These are phyloP conservation scores for Cephonodes hylas DNA, from an alignment of 2,888 invertebrate genomes.

Conservation along the genomic window DNA sequence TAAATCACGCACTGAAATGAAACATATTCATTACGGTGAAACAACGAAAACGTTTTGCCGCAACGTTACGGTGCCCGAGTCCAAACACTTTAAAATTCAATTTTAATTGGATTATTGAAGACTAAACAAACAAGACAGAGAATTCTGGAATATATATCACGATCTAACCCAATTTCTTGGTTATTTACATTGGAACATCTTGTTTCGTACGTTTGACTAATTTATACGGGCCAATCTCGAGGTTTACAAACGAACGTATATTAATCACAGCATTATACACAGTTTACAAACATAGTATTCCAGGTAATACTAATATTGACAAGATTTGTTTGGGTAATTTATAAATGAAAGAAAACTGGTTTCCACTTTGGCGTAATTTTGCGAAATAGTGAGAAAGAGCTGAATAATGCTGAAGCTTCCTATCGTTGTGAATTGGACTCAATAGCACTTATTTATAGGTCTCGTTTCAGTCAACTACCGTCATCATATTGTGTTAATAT, in stretches of 20 bases:
- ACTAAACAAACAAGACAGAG: neutral
- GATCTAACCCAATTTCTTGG: neutral
- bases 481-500: too few relatives aligned
- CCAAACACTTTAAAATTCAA: neutral
- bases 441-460: neutral
- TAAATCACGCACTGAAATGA: constrained; percentile 7
- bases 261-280: neutral
- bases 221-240: neutral
- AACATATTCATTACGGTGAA: constrained; percentile 10
- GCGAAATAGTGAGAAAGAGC: too few relatives aligned
- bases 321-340: too few relatives aligned
- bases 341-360: too few relatives aligned
- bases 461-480: neutral
- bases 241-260: neutral
- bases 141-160: neutral
- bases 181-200: neutral
- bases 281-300: neutral
- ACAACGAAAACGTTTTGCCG: constrained; percentile 2
- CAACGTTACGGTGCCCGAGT: neutral
- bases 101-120: neutral
- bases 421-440: too few relatives aligned
- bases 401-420: too few relatives aligned
- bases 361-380: neutral
- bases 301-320: neutral
- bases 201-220: neutral